A percentile compares a stretch with the other conserved stretches of the same genome.
These are phyloP conservation scores for Cercopithecus diana DNA, from an alignment of 2,797 vertebrate species.

Conservation along the genomic window DNA sequence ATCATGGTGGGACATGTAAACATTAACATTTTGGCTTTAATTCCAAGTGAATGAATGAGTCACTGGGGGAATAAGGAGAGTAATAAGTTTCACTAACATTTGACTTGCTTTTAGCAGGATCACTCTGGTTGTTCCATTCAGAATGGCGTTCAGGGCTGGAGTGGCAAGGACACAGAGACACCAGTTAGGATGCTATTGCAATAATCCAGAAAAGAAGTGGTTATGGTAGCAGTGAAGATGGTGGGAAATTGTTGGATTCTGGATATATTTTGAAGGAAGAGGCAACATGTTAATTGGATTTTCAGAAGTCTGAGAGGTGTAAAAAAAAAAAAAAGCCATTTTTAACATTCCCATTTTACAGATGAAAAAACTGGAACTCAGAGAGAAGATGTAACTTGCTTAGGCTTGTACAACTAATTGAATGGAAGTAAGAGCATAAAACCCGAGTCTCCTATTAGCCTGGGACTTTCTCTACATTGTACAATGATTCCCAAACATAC, in stretches of 20 bases:
- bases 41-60: conserved; percentile 13
- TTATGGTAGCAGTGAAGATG: background rate
- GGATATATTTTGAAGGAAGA: background rate
- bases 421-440: background rate
- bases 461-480: background rate
- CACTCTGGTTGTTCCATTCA: background rate
- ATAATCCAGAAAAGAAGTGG: background rate
- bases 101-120: background rate
- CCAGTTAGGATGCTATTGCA: background rate
- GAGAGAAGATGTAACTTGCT: background rate
- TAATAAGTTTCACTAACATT: background rate
- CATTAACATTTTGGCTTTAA: background rate
- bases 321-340: background rate
- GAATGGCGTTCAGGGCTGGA: background rate
- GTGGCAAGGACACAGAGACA: background rate
- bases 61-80: background rate
- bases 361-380: conserved; percentile 32
- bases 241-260: background rate
- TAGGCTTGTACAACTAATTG: background rate
- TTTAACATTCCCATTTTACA: background rate
- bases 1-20: background rate
- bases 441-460: background rate
- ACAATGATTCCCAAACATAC: background rate
- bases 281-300: background rate
- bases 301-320: background rate